Base-by-base conservation (phyloP, 2,888 invertebrate species). In the Drosophila colorata region DNA sequence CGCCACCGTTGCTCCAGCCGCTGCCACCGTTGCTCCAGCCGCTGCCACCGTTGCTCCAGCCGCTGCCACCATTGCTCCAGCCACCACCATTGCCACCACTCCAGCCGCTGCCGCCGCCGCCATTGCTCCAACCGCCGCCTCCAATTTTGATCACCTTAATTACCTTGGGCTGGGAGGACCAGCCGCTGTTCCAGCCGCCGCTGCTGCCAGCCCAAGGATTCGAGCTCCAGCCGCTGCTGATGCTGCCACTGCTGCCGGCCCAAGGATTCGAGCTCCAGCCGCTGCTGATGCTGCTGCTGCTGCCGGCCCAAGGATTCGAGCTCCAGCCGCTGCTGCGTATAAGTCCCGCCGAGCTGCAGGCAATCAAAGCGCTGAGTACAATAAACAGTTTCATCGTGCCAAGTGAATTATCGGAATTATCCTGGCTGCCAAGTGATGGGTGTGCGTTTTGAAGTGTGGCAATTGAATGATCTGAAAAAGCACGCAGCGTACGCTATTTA, bases 331-430 rank as follows among this genome's bases (percentile, higher is more conserved):
- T 66, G 61, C 74, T 76, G 38, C 80, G 56, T 5, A 78, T 78
- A 13, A 69, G 37, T 49, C 53, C 79, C 38, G 51, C 79, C 64
- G 88, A 86, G 31, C 70, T 72, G 38, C 67, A 79, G 53, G 82
- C 91, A 57, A 90, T 69, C 68, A 88, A 41, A 2, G 79, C 89
- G 59, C 82, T 79, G 48, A 90, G 60, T 51, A 88, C 73, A 40
- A 90, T 56, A n/a, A 88, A 68, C 16, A 90, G 49, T 70, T 88
- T 90, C 90, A 89, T 89, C 48, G 14, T 20, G 35, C 7, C 43
- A 18, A n/a, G n/a, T n/a, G n/a, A n/a, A n/a, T n/a, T n/a, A 31
- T 23, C n/a, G 20, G 35, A 7, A 9, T 2, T n/a, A 31, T 67
- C 47, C 59, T 28, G 23, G 41, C 14, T 37, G 57, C 13, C 55